Percentiles rank a stretch among this genome's conserved stretches.
Evolutionary conservation across 2,797 vertebrate species (phyloP).

Genomic region (Propithecus deckenii): DNA sequence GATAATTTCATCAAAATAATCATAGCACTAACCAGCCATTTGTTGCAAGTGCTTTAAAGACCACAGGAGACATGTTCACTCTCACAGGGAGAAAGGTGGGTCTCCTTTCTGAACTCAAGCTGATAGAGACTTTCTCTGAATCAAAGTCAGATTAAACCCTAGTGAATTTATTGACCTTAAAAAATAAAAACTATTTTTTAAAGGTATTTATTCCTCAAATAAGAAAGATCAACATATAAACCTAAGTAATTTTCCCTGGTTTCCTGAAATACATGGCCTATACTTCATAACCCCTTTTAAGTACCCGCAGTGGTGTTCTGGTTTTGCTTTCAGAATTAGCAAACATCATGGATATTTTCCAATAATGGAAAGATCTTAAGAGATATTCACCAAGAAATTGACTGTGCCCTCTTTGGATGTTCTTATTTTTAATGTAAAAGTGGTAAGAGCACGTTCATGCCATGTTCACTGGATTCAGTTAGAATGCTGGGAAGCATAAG

Average conservation of each 20-base stretch:
- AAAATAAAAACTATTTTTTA: neutral
- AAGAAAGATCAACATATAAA: neutral
- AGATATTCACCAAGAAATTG: neutral
- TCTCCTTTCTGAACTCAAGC: neutral
- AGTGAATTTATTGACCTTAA: constrained; percentile 17
- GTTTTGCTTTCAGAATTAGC: constrained; percentile 10
- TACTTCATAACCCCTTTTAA: neutral
- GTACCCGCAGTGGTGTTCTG: neutral
- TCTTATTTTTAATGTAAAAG: neutral
- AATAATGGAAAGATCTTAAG: neutral
- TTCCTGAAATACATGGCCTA: neutral
- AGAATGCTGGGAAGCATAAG: neutral
- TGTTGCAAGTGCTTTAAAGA: neutral
- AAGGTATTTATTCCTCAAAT: neutral
- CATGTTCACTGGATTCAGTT: neutral
- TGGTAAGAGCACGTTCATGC: neutral
- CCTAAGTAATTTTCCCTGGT: neutral
- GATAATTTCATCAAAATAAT: neutral
- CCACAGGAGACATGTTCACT: neutral
- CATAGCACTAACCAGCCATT: neutral
- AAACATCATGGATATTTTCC: neutral
- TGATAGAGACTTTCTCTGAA: neutral
- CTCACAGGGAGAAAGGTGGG: neutral
- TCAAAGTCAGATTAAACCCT: neutral
- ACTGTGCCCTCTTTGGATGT: neutral